Evolutionary conservation across 2,888 invertebrate species (phyloP), one percentile per base, ranked within the genome.

Genomic region (Pammene fasciana): DNA sequence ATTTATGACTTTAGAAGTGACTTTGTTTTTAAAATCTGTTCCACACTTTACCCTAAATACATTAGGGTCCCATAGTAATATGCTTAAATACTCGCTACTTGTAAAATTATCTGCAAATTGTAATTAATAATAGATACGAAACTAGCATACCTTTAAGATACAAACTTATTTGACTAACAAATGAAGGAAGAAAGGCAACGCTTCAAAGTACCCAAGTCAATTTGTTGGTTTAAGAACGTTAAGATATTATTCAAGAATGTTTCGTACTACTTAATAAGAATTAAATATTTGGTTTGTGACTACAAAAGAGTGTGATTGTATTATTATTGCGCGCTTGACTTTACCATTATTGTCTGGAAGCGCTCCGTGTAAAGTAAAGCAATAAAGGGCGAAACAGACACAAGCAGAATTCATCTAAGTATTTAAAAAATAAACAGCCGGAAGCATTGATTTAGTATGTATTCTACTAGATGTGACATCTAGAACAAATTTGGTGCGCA

Each of bases 151-250:
- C 16, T 36, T 61, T 61, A 46, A 48, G 61, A 48, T 38, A 16
- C 48, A 36, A 48, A 61, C 36, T 36, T 61, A 61, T 48, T 48
- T 38, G 61, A 61, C 48, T 48, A 48, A 61, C 61, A 61, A 61
- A 61, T 61, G 13, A 61, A 36, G 36, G 13, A 18, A 48, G 48
- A 36, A 61, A 57, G 26, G 43, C 18, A 26, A 16, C 43, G 57
- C 43, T 36, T 18, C 7, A 18, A 57, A 48, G 48, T 48, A 61
- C 34, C 46, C n/a, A 6, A 61, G 48, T 36, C 26, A 11, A 61
- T 48, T 60, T 46, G 6, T 48, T 48, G 36, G 46, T 56, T 56
- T 38, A 16, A 9, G 45, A 10, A n/a, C n/a, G n/a, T n/a, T n/a
- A n/a, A n/a, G n/a, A n/a, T n/a, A n/a, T n/a, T 16, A 34, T 38